phyloP scores from a whole-genome alignment of 2,797 vertebrate genomes.

The Sebastes steindachneri region DNA sequence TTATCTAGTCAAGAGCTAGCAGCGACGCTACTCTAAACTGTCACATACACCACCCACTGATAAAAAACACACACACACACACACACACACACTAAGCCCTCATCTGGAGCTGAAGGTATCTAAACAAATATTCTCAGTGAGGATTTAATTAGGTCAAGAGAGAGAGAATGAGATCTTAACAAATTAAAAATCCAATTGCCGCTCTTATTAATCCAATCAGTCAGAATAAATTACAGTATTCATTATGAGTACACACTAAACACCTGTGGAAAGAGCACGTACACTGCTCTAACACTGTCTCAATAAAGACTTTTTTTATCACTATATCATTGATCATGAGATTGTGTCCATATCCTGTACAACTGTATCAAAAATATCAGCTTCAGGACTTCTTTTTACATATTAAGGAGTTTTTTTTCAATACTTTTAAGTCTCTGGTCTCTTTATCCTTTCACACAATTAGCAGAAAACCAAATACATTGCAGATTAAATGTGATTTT shows the following conservation, averaged over 20 bases:
- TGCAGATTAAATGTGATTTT: slow-evolving; percentile 6
- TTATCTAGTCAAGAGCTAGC: slow-evolving; percentile 28
- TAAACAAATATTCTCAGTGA: slow-evolving; percentile 20
- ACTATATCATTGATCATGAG: background rate
- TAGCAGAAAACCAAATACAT: background rate
- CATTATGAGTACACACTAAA: background rate
- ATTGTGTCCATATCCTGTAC: background rate
- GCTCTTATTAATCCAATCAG: slow-evolving; percentile 53
- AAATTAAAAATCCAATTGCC: slow-evolving; percentile 30
- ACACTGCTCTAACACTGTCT: background rate
- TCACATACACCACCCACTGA: background rate
- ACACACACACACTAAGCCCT: background rate
- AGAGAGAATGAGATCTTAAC: slow-evolving; percentile 26
- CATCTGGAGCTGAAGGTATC: background rate
- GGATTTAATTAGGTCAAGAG: slow-evolving; percentile 44
- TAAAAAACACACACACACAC: background rate
- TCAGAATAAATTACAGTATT: slow-evolving; percentile 29
- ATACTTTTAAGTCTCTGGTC: background rate
- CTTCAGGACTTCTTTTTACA: background rate
- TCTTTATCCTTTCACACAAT: background rate
- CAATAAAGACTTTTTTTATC: background rate
- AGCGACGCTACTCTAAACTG: background rate
- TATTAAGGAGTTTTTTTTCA: background rate
- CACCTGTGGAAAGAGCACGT: background rate
- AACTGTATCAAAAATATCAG: background rate